Conservation (phyloP, 2,888 invertebrate species). For the Caenorhabditis afra region DNA sequence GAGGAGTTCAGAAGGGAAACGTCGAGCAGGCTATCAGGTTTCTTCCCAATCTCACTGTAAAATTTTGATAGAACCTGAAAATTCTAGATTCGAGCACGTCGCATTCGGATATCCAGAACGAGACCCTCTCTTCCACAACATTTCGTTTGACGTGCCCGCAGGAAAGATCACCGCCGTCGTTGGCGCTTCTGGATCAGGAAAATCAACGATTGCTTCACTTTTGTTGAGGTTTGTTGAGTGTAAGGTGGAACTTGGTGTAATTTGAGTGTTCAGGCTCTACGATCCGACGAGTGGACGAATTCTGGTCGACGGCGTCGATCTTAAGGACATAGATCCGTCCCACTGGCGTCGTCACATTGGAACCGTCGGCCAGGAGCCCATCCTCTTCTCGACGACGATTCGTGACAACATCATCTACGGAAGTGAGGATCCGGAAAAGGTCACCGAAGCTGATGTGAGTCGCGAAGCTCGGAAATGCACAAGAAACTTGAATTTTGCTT, state of each 20-base stretch:
- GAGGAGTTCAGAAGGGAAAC: slow-evolving; percentile 79
- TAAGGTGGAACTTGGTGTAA: neutral
- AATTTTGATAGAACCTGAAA: neutral
- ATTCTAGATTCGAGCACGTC: slow-evolving; percentile 85
- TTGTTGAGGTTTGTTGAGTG: slow-evolving; percentile 84
- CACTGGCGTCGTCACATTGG: slow-evolving; percentile 92
- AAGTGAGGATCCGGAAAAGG: slow-evolving; percentile 82
- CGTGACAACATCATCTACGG: slow-evolving; percentile 94
- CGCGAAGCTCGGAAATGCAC: neutral
- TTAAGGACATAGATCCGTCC: slow-evolving; percentile 87
- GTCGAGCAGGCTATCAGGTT: slow-evolving; percentile 62
- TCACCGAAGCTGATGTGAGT: slow-evolving; percentile 82
- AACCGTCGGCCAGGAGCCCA: slow-evolving; percentile 93
- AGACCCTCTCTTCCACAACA: slow-evolving; percentile 84
- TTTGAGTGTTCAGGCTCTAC: slow-evolving; percentile 83
- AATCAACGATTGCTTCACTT: slow-evolving; percentile 91
- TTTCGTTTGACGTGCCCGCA: slow-evolving; percentile 84
- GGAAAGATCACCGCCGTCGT: slow-evolving; percentile 89
- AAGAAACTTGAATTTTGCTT: slow-evolving; percentile 24
- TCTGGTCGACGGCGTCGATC: slow-evolving; percentile 87
- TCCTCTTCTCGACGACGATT: slow-evolving; percentile 92
- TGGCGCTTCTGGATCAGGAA: slow-evolving; percentile 94
- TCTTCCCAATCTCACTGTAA: too few relatives aligned
- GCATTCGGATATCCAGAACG: slow-evolving; percentile 87
- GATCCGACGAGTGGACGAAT: slow-evolving; percentile 86